Percentiles rank a stretch among this genome's conserved stretches.
phyloP scores from a whole-genome alignment of 23 tunicate species.

The Ascidia mentula region DNA sequence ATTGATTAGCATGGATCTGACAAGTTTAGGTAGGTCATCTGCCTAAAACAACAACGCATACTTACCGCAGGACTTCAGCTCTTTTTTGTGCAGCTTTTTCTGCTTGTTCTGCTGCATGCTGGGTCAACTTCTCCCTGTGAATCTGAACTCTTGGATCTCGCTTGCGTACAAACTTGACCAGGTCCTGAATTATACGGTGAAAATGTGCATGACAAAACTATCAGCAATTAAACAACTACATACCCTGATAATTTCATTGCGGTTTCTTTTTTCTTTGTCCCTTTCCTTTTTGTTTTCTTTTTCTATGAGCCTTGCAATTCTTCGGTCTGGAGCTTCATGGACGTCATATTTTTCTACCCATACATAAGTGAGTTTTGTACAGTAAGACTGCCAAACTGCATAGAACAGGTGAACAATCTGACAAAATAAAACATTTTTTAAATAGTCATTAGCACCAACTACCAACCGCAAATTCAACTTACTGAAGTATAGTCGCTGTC shows the following conservation, averaged over 20 bases:
- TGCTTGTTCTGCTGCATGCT: conserved; percentile 45
- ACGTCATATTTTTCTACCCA: conserved; percentile 85
- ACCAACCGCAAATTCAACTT: conserved; percentile 13
- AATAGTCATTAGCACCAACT: background rate
- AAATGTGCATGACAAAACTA: background rate
- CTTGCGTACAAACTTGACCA: conserved; percentile 82
- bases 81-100: conserved; percentile 38
- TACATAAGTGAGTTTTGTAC: conserved; percentile 66
- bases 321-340: conserved; percentile 77
- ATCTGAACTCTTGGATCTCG: conserved; percentile 86
- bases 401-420: conserved; percentile 81
- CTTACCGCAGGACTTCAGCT: conserved; percentile 50
- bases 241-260: conserved; percentile 90
- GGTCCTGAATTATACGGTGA: conserved; percentile 36
- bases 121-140: conserved; percentile 46
- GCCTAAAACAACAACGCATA: background rate
- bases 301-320: conserved; percentile 66
- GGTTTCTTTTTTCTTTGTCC: conserved; percentile 72
- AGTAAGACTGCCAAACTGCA: conserved; percentile 77
- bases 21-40: too few relatives aligned
- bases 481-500: conserved; percentile 66
- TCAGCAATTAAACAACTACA: background rate
- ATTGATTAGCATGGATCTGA: background rate
- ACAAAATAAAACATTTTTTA: background rate
- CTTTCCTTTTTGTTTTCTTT: conserved; percentile 96